Percentiles rank a stretch among this genome's conserved stretches.
Conservation (phyloP, 2,797 vertebrate genomes). For the Microctenopoma lineatum region DNA sequence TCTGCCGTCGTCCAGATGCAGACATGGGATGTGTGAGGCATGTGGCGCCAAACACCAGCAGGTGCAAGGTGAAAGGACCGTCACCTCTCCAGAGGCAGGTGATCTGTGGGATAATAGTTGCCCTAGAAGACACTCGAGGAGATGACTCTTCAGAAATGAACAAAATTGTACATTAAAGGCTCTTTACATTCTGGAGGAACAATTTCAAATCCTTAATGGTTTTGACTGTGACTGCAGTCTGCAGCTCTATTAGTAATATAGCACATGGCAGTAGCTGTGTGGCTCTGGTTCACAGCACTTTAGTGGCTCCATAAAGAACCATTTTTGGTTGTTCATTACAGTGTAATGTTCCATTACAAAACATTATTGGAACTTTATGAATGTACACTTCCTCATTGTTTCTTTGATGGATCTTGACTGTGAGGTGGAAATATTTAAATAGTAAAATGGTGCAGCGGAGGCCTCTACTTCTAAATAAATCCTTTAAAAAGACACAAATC, state of each 20-base stretch:
- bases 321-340: conserved; percentile 70
- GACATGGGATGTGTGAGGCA: conserved; percentile 57
- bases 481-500: conserved; percentile 21
- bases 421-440: conserved; percentile 55
- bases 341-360: conserved; percentile 72
- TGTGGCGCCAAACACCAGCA: conserved; percentile 63
- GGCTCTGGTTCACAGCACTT: conserved; percentile 59
- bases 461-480: conserved; percentile 16
- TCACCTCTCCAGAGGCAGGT: conserved; percentile 57
- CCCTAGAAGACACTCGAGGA: conserved; percentile 37
- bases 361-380: conserved; percentile 71
- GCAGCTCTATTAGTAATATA: conserved; percentile 57
- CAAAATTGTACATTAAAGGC: conserved; percentile 48
- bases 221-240: conserved; percentile 42
- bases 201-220: conserved; percentile 54
- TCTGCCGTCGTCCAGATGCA: conserved; percentile 74
- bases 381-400: conserved; percentile 62
- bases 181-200: conserved; percentile 50
- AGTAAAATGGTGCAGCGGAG: conserved; percentile 36
- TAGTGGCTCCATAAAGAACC: conserved; percentile 64
- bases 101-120: conserved; percentile 57
- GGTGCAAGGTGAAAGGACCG: conserved; percentile 69
- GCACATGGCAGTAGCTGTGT: conserved; percentile 52
- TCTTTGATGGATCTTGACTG: conserved; percentile 63
- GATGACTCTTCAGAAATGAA: conserved; percentile 42